Conservation (phyloP, 37 sponge, comb jelly and placozoan species). For the Hexactinellida sp. region DNA sequence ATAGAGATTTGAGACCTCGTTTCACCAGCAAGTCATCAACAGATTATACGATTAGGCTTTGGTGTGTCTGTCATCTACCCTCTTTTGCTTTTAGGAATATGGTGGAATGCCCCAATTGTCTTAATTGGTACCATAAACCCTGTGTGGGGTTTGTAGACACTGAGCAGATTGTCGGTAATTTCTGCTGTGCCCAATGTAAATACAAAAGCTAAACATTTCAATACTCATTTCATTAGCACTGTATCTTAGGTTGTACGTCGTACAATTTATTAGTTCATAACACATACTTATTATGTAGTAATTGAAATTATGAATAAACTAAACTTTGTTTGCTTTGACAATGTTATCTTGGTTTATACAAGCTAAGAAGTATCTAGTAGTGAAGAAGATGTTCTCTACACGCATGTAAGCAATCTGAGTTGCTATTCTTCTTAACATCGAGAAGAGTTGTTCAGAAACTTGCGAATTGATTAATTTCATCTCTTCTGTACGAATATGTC, state of each 20-base stretch:
- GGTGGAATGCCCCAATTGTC: no score
- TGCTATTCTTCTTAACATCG: neutral
- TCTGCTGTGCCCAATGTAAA: neutral
- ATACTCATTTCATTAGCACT: no score
- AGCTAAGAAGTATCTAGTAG: neutral
- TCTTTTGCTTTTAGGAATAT: no score
- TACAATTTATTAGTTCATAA: no score
- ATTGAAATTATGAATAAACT: neutral
- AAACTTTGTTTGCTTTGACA: neutral
- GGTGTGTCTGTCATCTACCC: neutral
- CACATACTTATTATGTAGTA: no score
- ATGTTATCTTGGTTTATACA: neutral
- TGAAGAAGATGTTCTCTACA: neutral
- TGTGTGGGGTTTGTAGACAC: neutral
- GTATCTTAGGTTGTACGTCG: no score
- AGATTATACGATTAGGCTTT: neutral
- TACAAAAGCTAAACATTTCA: neutral
- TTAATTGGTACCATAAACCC: no score
- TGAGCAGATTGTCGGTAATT: neutral
- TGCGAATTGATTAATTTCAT: no score
- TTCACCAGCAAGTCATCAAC: neutral
- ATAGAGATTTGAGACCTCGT: neutral
- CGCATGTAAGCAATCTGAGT: neutral
- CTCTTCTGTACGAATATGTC: no score
- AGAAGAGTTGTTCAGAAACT: no score